phyloP scores from a whole-genome alignment of 2,797 vertebrate genomes.

The Mormyrops boulengeri region DNA sequence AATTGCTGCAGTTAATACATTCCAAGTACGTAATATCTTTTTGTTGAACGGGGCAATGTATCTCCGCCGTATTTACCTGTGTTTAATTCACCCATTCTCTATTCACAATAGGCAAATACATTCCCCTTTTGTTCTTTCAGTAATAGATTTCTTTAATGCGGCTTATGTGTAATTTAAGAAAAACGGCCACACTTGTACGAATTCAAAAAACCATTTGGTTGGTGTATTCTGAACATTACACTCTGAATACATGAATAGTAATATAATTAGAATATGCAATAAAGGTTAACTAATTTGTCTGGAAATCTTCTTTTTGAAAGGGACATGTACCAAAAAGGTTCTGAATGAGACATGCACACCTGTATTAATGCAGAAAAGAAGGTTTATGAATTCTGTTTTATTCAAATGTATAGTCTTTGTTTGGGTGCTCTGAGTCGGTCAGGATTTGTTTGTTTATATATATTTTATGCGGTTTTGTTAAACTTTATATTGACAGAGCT shows the following conservation, averaged over 20 bases:
- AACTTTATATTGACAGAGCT: background rate
- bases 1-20: conserved; percentile 21
- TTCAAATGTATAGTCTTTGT: background rate
- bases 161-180: background rate
- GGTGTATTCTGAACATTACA: background rate
- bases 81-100: conserved; percentile 13
- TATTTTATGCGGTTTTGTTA: background rate
- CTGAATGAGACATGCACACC: background rate
- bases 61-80: background rate
- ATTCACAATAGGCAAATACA: background rate
- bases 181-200: background rate
- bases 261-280: background rate
- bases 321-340: background rate
- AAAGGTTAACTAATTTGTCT: background rate
- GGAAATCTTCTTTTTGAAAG: background rate
- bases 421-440: background rate
- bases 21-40: conserved; percentile 21
- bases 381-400: background rate
- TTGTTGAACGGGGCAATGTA: conserved; percentile 2
- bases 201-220: background rate
- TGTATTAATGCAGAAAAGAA: background rate
- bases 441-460: background rate
- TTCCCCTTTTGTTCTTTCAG: conserved; percentile 6
- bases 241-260: background rate
- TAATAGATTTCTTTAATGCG: background rate